phyloP scores from a whole-genome alignment of 2,797 vertebrate species.

The Lutjanus campechanus region DNA sequence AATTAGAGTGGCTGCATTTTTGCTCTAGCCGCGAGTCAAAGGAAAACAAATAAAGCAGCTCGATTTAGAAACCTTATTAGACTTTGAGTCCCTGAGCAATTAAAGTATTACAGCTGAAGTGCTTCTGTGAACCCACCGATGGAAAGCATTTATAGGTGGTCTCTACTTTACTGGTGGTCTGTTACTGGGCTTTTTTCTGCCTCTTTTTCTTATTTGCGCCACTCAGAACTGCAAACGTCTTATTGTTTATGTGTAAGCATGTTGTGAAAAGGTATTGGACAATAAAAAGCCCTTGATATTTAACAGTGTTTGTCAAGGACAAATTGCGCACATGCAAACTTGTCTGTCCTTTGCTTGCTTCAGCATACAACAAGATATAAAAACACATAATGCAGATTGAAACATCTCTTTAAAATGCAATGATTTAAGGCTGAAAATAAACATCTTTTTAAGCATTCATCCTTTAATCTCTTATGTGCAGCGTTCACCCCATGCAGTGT shows the following conservation, averaged over 20 bases:
- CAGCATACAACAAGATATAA: constrained; percentile 7
- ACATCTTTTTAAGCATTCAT: constrained; percentile 62
- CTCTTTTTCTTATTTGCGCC: constrained; percentile 61
- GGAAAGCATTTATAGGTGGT: constrained; percentile 89
- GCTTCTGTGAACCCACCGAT: constrained; percentile 86
- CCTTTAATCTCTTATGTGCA: constrained; percentile 67
- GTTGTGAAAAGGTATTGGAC: constrained; percentile 57
- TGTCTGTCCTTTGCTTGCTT: constrained; percentile 20
- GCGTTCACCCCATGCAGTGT: constrained; percentile 65
- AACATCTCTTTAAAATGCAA: constrained; percentile 31
- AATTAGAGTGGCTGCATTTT: constrained; percentile 89
- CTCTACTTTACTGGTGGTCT: constrained; percentile 87
- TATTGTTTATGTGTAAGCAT: constrained; percentile 60
- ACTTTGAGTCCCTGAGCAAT: constrained; percentile 89
- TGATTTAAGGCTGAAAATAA: constrained; percentile 46
- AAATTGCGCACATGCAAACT: constrained; percentile 36
- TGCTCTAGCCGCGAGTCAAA: constrained; percentile 87
- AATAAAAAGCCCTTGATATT: constrained; percentile 56
- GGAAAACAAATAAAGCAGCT: constrained; percentile 90
- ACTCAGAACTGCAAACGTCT: constrained; percentile 59
- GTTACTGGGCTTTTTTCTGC: constrained; percentile 55
- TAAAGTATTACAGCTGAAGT: constrained; percentile 89
- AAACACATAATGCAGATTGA: not conserved
- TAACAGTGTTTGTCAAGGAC: constrained; percentile 50
- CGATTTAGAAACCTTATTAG: constrained; percentile 91